These are phyloP conservation scores for Cancer borealis DNA, from an alignment of 2,888 invertebrate species.

Conservation along the genomic window DNA sequence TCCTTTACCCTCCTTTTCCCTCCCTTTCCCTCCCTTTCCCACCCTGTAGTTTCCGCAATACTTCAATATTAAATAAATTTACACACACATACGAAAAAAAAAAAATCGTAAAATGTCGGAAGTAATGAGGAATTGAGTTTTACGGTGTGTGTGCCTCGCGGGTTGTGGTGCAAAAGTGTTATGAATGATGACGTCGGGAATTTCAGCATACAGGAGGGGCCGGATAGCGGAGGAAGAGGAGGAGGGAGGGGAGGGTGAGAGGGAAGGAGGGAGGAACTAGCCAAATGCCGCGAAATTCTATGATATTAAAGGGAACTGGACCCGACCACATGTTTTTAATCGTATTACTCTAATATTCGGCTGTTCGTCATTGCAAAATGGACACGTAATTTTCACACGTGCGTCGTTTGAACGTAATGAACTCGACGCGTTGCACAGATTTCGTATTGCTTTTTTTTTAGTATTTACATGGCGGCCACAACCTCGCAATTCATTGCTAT, in stretches of 20 bases:
- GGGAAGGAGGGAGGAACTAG: neutral
- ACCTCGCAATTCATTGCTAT: neutral
- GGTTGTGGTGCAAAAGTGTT: slow-evolving; percentile 22
- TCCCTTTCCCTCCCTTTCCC: neutral
- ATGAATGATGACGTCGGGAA: slow-evolving; percentile 37
- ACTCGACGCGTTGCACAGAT: neutral
- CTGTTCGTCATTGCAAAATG: slow-evolving; percentile 3
- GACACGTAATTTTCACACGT: slow-evolving; percentile 11
- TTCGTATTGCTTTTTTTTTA: neutral
- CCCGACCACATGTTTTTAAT: slow-evolving; percentile 17
- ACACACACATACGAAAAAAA: neutral
- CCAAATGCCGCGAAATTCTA: neutral
- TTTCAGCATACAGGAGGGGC: neutral
- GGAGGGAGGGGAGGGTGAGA: neutral
- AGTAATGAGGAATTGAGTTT: slow-evolving; percentile 27
- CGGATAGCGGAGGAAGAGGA: neutral
- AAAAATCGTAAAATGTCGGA: neutral
- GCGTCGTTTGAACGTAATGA: neutral
- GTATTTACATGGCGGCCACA: neutral
- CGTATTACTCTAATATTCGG: neutral
- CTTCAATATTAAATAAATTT: slow-evolving; percentile 10
- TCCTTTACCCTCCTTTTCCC: no score
- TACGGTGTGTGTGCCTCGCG: neutral
- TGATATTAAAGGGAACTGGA: slow-evolving; percentile 8
- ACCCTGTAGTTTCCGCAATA: neutral